phyloP scores from a whole-genome alignment of 2,113 vertebrate species.

The Pseudonaja textilis region DNA sequence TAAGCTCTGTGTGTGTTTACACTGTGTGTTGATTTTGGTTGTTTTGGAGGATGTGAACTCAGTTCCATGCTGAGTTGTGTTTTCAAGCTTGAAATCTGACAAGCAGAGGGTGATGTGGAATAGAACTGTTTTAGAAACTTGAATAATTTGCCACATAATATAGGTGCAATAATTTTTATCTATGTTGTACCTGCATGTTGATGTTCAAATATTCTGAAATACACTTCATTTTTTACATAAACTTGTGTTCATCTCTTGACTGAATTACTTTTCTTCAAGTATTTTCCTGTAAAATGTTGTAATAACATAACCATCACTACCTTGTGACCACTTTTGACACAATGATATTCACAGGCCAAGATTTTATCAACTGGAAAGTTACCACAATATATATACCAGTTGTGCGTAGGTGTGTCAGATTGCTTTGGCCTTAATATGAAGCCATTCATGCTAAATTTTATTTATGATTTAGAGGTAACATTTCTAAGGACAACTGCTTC shows the following conservation, averaged over 20 bases:
- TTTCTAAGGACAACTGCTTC: not conserved
- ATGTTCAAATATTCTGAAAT: conserved; percentile 67
- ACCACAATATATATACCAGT: not conserved
- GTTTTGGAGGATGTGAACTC: conserved; percentile 53
- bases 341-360: not conserved
- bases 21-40: conserved; percentile 54
- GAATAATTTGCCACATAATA: conserved; percentile 72
- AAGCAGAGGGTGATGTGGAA: conserved; percentile 64
- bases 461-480: not conserved
- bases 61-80: conserved; percentile 51
- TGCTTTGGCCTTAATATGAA: not conserved
- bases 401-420: not conserved
- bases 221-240: conserved; percentile 64
- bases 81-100: conserved; percentile 58
- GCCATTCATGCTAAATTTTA: not conserved
- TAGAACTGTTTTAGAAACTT: conserved; percentile 73
- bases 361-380: not conserved
- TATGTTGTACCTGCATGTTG: conserved; percentile 72
- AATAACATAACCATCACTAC: not conserved
- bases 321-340: not conserved
- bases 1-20: conserved; percentile 65
- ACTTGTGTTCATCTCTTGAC: conserved; percentile 20
- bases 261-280: not conserved
- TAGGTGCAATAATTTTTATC: conserved; percentile 73
- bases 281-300: not conserved